Conservation (phyloP, 2,113 vertebrate genomes). For the Oncorhynchus mykiss region DNA sequence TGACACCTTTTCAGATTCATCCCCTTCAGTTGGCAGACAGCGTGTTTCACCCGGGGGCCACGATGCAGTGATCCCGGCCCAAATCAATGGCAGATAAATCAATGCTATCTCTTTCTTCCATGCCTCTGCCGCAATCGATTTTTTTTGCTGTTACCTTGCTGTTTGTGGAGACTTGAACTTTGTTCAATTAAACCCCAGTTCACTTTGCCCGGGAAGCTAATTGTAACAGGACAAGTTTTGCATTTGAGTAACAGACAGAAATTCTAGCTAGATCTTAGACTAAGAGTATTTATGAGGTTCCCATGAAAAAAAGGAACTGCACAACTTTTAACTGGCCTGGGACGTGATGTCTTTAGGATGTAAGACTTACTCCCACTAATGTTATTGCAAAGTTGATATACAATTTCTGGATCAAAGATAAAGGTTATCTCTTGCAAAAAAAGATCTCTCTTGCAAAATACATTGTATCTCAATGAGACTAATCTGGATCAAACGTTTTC, state of each 20-base stretch:
- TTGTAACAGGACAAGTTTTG: slow-evolving; percentile 62
- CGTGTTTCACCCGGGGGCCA: slow-evolving; percentile 68
- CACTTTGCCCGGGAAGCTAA: slow-evolving; percentile 67
- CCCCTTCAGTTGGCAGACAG: slow-evolving; percentile 72
- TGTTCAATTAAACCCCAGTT: slow-evolving; percentile 79
- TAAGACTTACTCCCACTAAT: slow-evolving; percentile 39
- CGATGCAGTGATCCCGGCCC: slow-evolving; percentile 67
- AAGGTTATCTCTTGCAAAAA: not conserved
- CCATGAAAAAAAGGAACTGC: slow-evolving; percentile 50
- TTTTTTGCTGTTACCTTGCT: slow-evolving; percentile 81
- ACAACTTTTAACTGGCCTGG: slow-evolving; percentile 2
- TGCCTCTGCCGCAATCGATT: slow-evolving; percentile 89
- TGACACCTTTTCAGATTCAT: slow-evolving; percentile 76
- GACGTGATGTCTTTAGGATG: slow-evolving; percentile 31
- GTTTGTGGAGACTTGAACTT: slow-evolving; percentile 94
- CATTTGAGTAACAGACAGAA: slow-evolving; percentile 53
- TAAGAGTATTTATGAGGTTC: slow-evolving; percentile 64
- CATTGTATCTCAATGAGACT: no score
- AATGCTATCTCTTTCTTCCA: slow-evolving; percentile 96
- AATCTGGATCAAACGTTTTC: not conserved
- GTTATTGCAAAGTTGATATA: slow-evolving; percentile 29
- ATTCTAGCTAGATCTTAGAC: slow-evolving; percentile 46
- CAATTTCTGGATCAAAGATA: slow-evolving; percentile 29
- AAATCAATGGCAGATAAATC: slow-evolving; percentile 83
- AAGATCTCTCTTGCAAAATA: no score